A percentile compares a stretch with the other conserved stretches of the same genome.
These are phyloP conservation scores for Camptogramma bilineatum DNA, from an alignment of 2,888 invertebrate species.

Conservation along the genomic window DNA sequence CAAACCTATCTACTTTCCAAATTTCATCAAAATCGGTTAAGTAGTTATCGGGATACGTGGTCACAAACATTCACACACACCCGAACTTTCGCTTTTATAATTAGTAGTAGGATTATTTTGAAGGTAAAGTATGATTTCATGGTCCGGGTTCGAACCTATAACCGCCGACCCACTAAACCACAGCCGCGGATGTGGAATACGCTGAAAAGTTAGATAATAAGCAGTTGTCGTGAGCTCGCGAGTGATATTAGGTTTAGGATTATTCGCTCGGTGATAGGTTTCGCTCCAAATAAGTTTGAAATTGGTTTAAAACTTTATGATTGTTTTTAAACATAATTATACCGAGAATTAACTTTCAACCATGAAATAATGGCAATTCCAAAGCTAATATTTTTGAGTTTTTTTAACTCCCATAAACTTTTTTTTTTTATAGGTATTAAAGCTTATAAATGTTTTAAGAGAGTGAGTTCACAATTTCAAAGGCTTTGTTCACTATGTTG, in stretches of 20 bases:
- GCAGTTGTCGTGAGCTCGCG: neutral
- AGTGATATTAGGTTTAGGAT: slow-evolving; percentile 1
- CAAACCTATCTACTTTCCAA: no score
- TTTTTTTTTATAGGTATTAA: neutral
- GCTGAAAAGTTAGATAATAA: slow-evolving; percentile 1
- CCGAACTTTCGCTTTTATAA: no score
- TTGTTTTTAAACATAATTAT: neutral
- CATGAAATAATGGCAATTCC: neutral
- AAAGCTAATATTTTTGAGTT: no score
- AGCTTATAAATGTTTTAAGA: neutral
- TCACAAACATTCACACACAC: no score
- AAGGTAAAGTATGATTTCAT: neutral
- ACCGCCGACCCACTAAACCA: neutral
- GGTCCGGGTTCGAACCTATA: neutral
- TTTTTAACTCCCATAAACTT: neutral
- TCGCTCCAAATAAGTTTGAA: neutral
- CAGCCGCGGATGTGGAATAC: neutral
- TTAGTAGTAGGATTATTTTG: no score
- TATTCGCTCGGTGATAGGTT: neutral
- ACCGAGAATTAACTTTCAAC: neutral
- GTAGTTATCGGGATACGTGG: no score
- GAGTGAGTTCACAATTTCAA: neutral
- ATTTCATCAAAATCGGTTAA: no score
- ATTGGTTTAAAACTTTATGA: neutral
- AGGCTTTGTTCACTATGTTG: neutral